Base-by-base conservation (phyloP, 2,113 vertebrate species). In the Tetrax tetrax region DNA sequence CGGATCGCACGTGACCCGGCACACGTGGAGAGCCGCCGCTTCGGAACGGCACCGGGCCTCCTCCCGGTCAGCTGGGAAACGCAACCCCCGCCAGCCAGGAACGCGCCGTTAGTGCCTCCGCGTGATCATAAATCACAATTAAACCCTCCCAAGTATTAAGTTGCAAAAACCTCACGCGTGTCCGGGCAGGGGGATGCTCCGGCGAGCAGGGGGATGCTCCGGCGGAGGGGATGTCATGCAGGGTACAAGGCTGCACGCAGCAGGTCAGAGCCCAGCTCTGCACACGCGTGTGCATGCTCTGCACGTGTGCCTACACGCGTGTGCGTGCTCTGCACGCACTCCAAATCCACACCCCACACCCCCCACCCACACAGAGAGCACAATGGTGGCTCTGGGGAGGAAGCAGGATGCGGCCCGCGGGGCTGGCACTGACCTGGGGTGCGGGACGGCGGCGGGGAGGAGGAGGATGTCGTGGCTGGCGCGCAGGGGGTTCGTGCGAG, bases 401-500 rank as follows among this genome's bases (percentile, higher is more conserved):
- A 2, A 8, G 11, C 16, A 4, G 54, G 57, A 10, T 0, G 16
- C 0, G 9, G 18, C 33, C 33, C 3, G 7, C 1, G 4, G 45
- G 27, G 41, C 57, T 8, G 75, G 76, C 72, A 98, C 99, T 99
- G 95, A 99, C 99, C 95, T 96, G 86, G 95, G 81, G 59, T 95
- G 97, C 63, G 92, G 97, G 95, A 97, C 61, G 38, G 97, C 60
- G 69, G 97, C 54, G 53, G 98, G 95, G 45, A 99, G 98, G 69
- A 98, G 96, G 38, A 98, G 96, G 92, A 99, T 99, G 97, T 98
- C 98, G 96, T 99, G 99, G 98, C 98, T 99, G 92, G 98, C 99
- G 69, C 98, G 99, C 92, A 99, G 97, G 3, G 99, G 99, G 91
- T 98, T 98, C 28, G 98, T 98, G 61, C 98, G 98, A 95, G 99